Evolutionary conservation across 2,797 vertebrate species (phyloP).

Genomic region (Tapera naevia): DNA sequence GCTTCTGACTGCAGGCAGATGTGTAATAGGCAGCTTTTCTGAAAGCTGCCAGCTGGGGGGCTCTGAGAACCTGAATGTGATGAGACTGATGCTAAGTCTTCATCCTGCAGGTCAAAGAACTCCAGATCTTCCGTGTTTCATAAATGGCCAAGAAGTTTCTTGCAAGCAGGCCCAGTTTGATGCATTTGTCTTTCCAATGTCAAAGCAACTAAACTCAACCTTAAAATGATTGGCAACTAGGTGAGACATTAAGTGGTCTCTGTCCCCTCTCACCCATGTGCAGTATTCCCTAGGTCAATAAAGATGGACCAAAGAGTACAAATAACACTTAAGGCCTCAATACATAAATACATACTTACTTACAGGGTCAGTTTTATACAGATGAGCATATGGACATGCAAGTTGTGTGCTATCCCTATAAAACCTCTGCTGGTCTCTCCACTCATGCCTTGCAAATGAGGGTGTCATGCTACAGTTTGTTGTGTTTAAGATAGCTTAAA

Average conservation of each 20-base stretch:
- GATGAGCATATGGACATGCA: background rate
- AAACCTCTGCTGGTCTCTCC: background rate
- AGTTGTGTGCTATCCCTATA: background rate
- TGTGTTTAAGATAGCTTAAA: background rate
- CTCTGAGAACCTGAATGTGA: background rate
- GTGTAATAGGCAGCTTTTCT: background rate
- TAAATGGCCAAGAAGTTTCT: background rate
- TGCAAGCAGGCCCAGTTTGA: background rate
- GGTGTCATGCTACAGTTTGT: background rate
- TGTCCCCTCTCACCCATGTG: background rate
- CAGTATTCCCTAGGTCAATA: background rate
- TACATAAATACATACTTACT: background rate
- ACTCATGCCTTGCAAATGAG: background rate
- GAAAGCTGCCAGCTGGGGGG: background rate
- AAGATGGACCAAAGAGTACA: background rate
- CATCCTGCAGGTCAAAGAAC: background rate
- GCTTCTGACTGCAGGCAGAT: slow-evolving; percentile 3
- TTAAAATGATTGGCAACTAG: background rate
- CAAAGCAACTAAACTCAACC: background rate
- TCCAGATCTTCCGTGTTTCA: background rate
- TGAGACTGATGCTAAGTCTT: background rate
- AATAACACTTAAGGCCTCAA: background rate
- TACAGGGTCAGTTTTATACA: background rate
- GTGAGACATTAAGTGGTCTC: background rate
- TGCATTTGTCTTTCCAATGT: background rate